These are phyloP conservation scores for Tribolium castaneum DNA, from an alignment of 1,140 invertebrate genomes.

Conservation along the genomic window DNA sequence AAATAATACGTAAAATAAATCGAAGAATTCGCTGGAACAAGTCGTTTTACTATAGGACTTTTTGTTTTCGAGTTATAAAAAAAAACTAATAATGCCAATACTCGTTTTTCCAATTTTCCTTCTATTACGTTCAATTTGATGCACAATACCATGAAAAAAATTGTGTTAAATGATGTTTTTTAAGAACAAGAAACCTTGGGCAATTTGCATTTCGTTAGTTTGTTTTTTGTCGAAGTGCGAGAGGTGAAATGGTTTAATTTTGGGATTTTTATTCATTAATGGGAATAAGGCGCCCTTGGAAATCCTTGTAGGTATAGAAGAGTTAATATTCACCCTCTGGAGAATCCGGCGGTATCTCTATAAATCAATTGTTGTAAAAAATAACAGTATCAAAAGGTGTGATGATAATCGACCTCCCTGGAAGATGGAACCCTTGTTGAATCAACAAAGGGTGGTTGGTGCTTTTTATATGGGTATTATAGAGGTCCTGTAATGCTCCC, in stretches of 20 bases:
- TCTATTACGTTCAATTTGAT: too few relatives aligned
- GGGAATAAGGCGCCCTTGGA: neutral
- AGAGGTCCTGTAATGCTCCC: slow-evolving; percentile 35
- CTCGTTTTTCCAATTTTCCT: too few relatives aligned
- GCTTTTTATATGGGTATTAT: slow-evolving; percentile 46
- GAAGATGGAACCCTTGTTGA: slow-evolving; percentile 54
- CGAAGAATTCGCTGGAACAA: too few relatives aligned
- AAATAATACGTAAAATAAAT: too few relatives aligned
- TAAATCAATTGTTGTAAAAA: slow-evolving; percentile 55
- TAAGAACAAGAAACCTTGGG: too few relatives aligned
- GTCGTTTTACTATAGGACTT: too few relatives aligned
- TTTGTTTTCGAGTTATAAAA: too few relatives aligned
- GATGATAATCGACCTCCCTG: slow-evolving; percentile 56
- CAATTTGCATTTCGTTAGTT: too few relatives aligned
- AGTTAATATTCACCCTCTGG: slow-evolving; percentile 47
- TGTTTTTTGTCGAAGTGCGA: neutral
- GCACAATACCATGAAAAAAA: too few relatives aligned
- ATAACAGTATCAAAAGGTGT: slow-evolving; percentile 55
- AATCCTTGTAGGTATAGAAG: slow-evolving; percentile 15
- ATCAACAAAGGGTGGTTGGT: slow-evolving; percentile 50
- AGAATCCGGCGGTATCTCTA: slow-evolving; percentile 43
- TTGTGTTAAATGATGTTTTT: too few relatives aligned
- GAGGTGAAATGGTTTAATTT: neutral
- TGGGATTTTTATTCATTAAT: slow-evolving; percentile 10
- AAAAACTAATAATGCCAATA: too few relatives aligned